These are phyloP conservation scores for Anticlea derivata DNA, from an alignment of 2,888 invertebrate species.

Conservation along the genomic window DNA sequence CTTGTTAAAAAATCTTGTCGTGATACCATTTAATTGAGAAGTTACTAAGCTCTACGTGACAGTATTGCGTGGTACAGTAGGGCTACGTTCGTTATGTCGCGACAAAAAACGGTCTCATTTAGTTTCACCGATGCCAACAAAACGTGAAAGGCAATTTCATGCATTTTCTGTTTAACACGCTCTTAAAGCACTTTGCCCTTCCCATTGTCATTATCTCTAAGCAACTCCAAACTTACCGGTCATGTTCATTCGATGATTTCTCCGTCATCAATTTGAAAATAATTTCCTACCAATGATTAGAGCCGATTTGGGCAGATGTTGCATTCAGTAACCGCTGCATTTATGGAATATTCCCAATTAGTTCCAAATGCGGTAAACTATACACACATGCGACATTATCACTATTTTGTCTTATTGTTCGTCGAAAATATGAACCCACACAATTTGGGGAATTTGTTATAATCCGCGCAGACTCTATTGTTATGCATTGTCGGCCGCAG, in stretches of 20 bases:
- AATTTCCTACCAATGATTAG: slow-evolving; percentile 35
- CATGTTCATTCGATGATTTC: slow-evolving; percentile 21
- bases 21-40: slow-evolving; percentile 41
- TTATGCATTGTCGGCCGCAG: slow-evolving; percentile 63
- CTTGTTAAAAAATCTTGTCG: slow-evolving; percentile 37
- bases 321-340: slow-evolving; percentile 65
- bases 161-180: slow-evolving; percentile 76
- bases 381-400: slow-evolving; percentile 79
- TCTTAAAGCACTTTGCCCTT: slow-evolving; percentile 73
- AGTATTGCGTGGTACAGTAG: slow-evolving; percentile 42
- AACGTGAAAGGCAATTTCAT: slow-evolving; percentile 82
- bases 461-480: slow-evolving; percentile 76
- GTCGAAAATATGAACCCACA: slow-evolving; percentile 78
- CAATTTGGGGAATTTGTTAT: slow-evolving; percentile 81
- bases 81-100: slow-evolving; percentile 47
- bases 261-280: slow-evolving; percentile 21
- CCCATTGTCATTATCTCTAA: slow-evolving; percentile 67
- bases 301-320: slow-evolving; percentile 68
- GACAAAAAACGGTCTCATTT: slow-evolving; percentile 78
- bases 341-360: slow-evolving; percentile 79
- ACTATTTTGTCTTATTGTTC: slow-evolving; percentile 81
- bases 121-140: slow-evolving; percentile 69
- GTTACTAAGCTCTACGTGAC: slow-evolving; percentile 65
- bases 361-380: slow-evolving; percentile 78
- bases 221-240: slow-evolving; percentile 26